Conservation (phyloP, 1,140 invertebrate species). For the Diprion similis region DNA sequence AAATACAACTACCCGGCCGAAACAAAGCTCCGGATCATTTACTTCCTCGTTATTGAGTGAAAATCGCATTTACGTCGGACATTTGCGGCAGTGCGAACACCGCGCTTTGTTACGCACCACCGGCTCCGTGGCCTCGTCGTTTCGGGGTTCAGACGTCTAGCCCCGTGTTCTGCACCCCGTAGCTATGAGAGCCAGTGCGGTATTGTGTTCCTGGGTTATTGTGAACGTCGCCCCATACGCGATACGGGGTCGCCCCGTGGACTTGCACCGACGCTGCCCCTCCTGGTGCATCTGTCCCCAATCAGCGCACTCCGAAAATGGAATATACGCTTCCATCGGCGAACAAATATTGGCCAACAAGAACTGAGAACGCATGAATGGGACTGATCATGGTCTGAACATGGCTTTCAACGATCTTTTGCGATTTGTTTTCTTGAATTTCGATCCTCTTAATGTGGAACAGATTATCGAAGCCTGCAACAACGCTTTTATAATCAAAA, state of each 20-base stretch:
- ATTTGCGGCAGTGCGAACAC: conserved; percentile 58
- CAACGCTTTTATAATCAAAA: too few relatives aligned
- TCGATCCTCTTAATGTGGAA: neutral
- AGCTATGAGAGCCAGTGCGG: conserved; percentile 39
- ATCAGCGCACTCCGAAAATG: conserved; percentile 59
- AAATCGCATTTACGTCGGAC: conserved; percentile 23
- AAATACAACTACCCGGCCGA: too few relatives aligned
- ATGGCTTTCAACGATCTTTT: too few relatives aligned
- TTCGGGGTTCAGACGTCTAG: neutral
- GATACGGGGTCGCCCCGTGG: conserved; percentile 31
- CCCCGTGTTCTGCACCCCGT: neutral
- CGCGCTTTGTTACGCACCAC: conserved; percentile 52
- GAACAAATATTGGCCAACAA: conserved; percentile 49
- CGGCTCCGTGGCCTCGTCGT: conserved; percentile 44
- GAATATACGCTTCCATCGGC: conserved; percentile 42
- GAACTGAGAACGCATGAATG: neutral
- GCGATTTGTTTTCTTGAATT: too few relatives aligned
- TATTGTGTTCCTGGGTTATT: conserved; percentile 55
- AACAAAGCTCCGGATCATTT: too few relatives aligned
- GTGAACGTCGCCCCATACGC: conserved; percentile 51
- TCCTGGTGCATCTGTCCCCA: conserved; percentile 61
- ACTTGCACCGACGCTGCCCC: conserved; percentile 40
- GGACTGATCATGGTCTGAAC: too few relatives aligned
- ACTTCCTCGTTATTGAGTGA: too few relatives aligned
- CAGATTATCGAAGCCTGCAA: too few relatives aligned